phyloP scores from a whole-genome alignment of 2,113 vertebrate genomes.

The Amblyopsis rosae region DNA sequence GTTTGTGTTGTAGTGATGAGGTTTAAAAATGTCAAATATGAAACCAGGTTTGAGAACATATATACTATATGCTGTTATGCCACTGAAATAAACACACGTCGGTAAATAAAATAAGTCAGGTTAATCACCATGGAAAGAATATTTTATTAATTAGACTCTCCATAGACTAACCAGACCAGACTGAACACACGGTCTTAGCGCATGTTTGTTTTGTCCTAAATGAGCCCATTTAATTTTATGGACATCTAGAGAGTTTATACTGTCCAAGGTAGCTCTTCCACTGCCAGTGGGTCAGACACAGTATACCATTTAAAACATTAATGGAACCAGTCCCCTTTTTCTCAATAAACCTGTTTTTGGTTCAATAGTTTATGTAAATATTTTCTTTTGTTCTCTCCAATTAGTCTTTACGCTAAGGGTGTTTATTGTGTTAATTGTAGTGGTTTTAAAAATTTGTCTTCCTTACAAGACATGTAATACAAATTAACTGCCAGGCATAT shows the following conservation, averaged over 20 bases:
- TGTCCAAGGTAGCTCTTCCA: no score
- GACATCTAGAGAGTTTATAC: no score
- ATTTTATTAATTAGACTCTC: no score
- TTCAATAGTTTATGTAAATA: neutral
- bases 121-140: no score
- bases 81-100: neutral
- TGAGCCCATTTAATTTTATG: neutral
- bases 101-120: no score
- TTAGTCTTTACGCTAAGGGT: neutral
- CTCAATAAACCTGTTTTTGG: neutral
- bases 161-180: neutral
- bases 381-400: neutral
- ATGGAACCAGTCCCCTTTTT: no score
- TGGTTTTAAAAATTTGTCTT: neutral
- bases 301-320: no score
- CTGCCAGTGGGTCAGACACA: no score
- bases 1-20: conserved; percentile 33
- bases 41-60: neutral
- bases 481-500: neutral
- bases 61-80: neutral
- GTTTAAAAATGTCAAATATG: neutral
- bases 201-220: neutral
- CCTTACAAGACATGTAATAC: neutral
- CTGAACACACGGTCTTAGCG: neutral
- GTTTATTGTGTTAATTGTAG: neutral